Conservation (phyloP, 2,888 invertebrate genomes). For the Tenthredo scrophulariae region DNA sequence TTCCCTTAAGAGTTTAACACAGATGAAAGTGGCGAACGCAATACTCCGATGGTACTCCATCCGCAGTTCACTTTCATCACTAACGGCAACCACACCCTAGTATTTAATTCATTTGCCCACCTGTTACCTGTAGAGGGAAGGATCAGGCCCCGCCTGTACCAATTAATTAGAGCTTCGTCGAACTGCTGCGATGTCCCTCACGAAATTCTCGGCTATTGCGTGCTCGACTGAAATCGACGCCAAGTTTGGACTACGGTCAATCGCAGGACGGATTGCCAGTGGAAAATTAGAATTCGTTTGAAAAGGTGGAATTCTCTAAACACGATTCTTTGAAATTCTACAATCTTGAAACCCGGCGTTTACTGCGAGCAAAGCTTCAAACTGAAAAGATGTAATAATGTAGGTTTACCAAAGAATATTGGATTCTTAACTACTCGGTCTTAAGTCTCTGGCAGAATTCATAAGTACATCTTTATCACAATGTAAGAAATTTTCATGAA, state of each 20-base stretch:
- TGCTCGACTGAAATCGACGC: background rate
- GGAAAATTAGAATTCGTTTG: background rate
- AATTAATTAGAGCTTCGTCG: slow-evolving; percentile 41
- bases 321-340: background rate
- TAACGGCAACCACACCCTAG: slow-evolving; percentile 12
- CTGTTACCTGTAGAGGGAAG: slow-evolving; percentile 24
- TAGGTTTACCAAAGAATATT: background rate
- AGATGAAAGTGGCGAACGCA: background rate
- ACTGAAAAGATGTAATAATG: background rate
- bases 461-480: background rate
- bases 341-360: background rate
- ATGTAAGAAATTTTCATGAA: background rate
- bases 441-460: background rate
- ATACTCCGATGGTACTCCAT: slow-evolving; percentile 5
- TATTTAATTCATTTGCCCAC: slow-evolving; percentile 38
- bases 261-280: background rate
- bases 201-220: background rate
- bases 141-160: slow-evolving; percentile 26
- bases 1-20: background rate
- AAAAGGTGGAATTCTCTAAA: background rate
- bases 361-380: background rate
- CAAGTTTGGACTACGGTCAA: background rate
- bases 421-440: background rate
- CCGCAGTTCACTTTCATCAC: slow-evolving; percentile 37
- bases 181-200: background rate